phyloP scores from a whole-genome alignment of 35 echinoderm and acorn worm genomes.

The Stichopus chloronotus region DNA sequence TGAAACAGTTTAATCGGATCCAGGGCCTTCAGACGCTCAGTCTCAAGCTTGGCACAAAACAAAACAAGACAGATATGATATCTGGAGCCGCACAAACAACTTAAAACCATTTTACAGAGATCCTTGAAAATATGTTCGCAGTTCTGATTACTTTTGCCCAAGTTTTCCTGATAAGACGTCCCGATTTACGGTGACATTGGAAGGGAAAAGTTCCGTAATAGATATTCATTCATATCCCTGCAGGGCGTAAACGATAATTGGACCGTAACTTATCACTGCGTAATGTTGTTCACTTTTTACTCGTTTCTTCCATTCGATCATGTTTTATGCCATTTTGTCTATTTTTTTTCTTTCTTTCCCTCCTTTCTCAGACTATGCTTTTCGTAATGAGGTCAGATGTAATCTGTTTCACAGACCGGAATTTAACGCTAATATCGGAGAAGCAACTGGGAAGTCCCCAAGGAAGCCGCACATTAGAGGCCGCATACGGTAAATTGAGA shows the following conservation, averaged over 20 bases:
- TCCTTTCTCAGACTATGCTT: background rate
- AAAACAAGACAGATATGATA: too few relatives aligned
- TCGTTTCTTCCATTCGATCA: background rate
- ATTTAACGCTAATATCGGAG: background rate
- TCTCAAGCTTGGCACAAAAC: too few relatives aligned
- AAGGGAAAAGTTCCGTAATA: background rate
- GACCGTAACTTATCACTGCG: conserved; percentile 31
- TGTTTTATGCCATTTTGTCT: background rate
- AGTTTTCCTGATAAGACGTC: too few relatives aligned
- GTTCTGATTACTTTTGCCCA: too few relatives aligned
- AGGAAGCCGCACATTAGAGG: background rate
- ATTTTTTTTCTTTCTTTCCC: background rate
- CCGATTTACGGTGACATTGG: background rate
- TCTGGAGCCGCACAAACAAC: too few relatives aligned
- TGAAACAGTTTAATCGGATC: too few relatives aligned
- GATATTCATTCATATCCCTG: background rate
- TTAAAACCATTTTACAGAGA: too few relatives aligned
- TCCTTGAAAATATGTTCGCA: too few relatives aligned
- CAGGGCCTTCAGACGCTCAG: too few relatives aligned
- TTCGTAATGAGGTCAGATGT: background rate
- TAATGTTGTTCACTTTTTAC: background rate
- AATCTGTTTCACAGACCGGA: background rate
- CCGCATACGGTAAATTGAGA: background rate
- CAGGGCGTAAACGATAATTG: background rate
- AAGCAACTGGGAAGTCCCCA: background rate